These are phyloP conservation scores for Perizoma affinitatum DNA, from an alignment of 2,888 invertebrate genomes.

Conservation along the genomic window DNA sequence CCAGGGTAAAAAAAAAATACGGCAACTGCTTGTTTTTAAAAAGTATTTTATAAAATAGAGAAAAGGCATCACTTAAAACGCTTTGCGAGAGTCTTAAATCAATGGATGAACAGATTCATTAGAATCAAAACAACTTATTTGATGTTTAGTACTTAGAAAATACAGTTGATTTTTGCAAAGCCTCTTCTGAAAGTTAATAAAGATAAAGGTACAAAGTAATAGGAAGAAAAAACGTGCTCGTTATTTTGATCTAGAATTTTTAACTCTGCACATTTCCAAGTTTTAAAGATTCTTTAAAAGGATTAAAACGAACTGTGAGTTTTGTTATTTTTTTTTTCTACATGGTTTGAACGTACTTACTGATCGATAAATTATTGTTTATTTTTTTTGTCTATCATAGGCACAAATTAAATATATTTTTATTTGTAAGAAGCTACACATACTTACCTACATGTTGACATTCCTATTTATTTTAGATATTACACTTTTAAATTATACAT, in stretches of 20 bases:
- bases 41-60: conserved; percentile 54
- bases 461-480: no score
- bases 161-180: conserved; percentile 10
- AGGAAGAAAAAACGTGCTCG: conserved; percentile 13
- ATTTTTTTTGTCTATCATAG: no score
- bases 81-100: conserved; percentile 36
- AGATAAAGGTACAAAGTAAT: conserved; percentile 18
- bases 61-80: conserved; percentile 75
- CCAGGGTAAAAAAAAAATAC: no score
- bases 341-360: no score
- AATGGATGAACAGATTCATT: conserved; percentile 30
- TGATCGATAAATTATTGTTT: no score
- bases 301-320: no score
- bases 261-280: not conserved
- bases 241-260: conserved; percentile 12
- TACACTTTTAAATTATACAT: no score
- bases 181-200: conserved; percentile 1
- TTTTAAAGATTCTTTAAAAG: not conserved
- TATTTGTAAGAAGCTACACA: no score
- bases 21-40: conserved; percentile 3
- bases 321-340: no score
- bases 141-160: not conserved
- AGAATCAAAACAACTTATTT: conserved; percentile 9
- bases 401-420: no score
- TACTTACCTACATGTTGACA: no score